A percentile compares a stretch with the other conserved stretches of the same genome.
Conservation (phyloP, 2,113 vertebrate species). For the Phrynosoma blainvillii region DNA sequence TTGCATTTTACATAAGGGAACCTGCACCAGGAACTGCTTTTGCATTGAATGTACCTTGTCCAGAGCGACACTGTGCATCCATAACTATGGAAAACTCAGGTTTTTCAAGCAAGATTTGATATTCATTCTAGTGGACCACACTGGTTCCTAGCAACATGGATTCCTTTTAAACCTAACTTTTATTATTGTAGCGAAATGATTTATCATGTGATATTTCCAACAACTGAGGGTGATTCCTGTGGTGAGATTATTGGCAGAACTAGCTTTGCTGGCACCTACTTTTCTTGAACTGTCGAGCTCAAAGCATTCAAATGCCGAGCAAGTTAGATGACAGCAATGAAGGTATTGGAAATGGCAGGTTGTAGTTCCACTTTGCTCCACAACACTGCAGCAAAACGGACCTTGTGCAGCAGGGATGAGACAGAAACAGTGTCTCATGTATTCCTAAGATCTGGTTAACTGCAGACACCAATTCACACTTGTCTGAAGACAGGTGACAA, state of each 20-base stretch:
- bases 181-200: neutral
- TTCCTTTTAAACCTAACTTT: neutral
- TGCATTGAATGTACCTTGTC: neutral
- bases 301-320: neutral
- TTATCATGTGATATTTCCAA: neutral
- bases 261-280: neutral
- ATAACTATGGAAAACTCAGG: neutral
- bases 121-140: neutral
- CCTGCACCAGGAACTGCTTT: neutral
- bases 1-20: neutral
- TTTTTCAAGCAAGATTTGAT: neutral
- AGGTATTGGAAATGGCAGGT: neutral
- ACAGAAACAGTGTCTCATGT: neutral
- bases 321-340: neutral
- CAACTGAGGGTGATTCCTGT: neutral
- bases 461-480: constrained; percentile 1
- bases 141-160: neutral
- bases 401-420: neutral
- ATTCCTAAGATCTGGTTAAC: constrained; percentile 9
- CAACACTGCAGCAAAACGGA: rapidly evolving
- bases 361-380: neutral
- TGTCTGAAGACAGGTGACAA: constrained; percentile 1
- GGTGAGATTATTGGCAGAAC: neutral
- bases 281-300: constrained; percentile 13
- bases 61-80: neutral